Conservation (phyloP, 2,113 vertebrate species). For the Odobenus rosmarus region DNA sequence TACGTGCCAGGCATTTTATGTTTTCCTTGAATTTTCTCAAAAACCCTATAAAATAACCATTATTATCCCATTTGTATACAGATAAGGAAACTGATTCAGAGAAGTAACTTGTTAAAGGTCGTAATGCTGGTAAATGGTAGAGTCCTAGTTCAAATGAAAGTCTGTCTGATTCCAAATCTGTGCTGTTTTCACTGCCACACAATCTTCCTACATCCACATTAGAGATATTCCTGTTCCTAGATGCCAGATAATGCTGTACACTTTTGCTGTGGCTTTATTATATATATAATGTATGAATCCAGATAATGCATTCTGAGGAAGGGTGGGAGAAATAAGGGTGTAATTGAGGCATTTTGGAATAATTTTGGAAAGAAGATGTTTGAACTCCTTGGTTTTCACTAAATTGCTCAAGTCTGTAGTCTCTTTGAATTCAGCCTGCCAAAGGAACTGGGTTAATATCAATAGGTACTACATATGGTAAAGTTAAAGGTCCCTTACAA, state of each 20-base stretch:
- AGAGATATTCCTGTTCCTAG: background rate
- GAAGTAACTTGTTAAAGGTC: conserved; percentile 32
- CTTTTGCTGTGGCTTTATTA: background rate
- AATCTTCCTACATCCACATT: background rate
- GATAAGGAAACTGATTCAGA: background rate
- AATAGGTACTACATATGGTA: background rate
- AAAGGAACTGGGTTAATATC: background rate
- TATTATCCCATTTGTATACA: background rate
- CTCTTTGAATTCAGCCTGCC: background rate
- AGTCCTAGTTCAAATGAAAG: background rate
- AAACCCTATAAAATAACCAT: background rate
- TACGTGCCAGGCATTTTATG: conserved; percentile 8
- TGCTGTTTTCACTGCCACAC: background rate
- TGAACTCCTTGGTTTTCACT: background rate
- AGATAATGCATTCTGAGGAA: background rate
- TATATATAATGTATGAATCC: background rate
- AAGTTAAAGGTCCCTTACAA: background rate
- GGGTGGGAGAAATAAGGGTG: background rate
- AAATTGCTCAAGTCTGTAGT: background rate
- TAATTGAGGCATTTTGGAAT: background rate
- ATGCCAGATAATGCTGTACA: background rate
- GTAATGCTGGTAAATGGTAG: background rate
- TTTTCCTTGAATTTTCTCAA: conserved; percentile 35
- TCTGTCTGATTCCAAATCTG: background rate
- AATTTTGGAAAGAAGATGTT: background rate